Conservation (phyloP, 2,888 invertebrate genomes). For the Cantharis rustica region DNA sequence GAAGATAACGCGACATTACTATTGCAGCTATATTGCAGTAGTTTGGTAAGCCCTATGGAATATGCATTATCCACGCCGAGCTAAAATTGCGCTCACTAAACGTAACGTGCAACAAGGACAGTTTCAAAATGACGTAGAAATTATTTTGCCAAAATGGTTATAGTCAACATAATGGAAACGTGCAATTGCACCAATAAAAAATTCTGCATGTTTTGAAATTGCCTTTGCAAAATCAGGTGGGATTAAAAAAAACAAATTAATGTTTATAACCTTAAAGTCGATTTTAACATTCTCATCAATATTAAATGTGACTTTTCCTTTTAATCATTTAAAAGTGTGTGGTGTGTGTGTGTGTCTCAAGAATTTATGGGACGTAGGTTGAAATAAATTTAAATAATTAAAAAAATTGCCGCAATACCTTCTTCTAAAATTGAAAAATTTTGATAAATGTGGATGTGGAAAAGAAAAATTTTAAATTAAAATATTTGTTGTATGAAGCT, state of each 20-base stretch:
- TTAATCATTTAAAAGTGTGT: not conserved
- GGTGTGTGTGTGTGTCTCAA: not conserved
- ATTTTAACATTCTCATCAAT: not conserved
- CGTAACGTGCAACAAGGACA: not conserved
- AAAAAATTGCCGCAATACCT: not conserved
- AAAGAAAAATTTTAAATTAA: not conserved
- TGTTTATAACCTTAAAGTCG: not conserved
- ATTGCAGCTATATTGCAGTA: constrained; percentile 45
- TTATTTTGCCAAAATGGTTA: not conserved
- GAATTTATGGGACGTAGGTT: not conserved
- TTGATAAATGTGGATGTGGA: not conserved
- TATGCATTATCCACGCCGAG: constrained; percentile 9
- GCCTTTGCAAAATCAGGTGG: not conserved
- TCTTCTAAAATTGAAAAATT: not conserved
- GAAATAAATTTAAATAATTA: not conserved
- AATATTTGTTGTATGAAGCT: not conserved
- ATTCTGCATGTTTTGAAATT: not conserved
- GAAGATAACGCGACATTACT: constrained; percentile 53
- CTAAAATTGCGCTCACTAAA: not conserved
- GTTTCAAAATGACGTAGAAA: not conserved
- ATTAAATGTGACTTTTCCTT: not conserved
- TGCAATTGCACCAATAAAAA: not conserved
- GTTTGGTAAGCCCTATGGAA: constrained; percentile 33
- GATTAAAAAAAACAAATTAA: not conserved
- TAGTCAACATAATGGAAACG: not conserved